Percentiles rank a stretch among this genome's conserved stretches.
phyloP scores from a whole-genome alignment of 2,797 vertebrate species.

The Manis crassicaudata region DNA sequence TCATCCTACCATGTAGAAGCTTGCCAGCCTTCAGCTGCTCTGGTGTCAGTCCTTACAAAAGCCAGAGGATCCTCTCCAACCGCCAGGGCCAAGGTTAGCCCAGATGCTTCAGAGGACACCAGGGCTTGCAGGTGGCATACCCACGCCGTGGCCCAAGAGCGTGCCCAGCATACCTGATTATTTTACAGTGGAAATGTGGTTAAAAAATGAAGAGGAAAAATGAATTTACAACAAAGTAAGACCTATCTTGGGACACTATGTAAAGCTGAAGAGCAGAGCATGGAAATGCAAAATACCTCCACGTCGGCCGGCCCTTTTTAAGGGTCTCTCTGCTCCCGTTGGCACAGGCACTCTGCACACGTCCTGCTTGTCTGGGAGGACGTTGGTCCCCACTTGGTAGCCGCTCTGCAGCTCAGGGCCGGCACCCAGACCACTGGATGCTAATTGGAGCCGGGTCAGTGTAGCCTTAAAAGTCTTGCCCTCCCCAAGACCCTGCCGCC shows the following conservation, averaged over 20 bases:
- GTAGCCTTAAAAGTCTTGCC: too few relatives aligned
- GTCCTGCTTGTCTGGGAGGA: too few relatives aligned
- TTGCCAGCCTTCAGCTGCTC: neutral
- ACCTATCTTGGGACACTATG: neutral
- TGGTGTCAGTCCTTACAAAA: neutral
- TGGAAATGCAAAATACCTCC: neutral
- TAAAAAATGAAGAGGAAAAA: neutral
- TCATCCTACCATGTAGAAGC: neutral
- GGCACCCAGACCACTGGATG: too few relatives aligned
- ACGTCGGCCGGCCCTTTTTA: neutral
- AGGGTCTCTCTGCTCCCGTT: too few relatives aligned
- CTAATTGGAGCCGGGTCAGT: too few relatives aligned
- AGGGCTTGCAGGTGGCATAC: neutral
- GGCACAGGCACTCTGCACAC: too few relatives aligned
- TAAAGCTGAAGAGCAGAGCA: neutral
- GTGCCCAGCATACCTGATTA: neutral
- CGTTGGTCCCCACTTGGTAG: too few relatives aligned
- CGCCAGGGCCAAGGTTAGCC: neutral
- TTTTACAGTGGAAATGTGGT: neutral
- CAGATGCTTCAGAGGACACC: fast-evolving
- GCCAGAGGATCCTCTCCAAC: neutral
- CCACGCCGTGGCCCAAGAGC: neutral
- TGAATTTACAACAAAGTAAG: neutral
- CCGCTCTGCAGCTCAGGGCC: too few relatives aligned
- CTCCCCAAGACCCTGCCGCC: too few relatives aligned